phyloP scores from a whole-genome alignment of 2,888 invertebrate genomes.

The Spodoptera littoralis region DNA sequence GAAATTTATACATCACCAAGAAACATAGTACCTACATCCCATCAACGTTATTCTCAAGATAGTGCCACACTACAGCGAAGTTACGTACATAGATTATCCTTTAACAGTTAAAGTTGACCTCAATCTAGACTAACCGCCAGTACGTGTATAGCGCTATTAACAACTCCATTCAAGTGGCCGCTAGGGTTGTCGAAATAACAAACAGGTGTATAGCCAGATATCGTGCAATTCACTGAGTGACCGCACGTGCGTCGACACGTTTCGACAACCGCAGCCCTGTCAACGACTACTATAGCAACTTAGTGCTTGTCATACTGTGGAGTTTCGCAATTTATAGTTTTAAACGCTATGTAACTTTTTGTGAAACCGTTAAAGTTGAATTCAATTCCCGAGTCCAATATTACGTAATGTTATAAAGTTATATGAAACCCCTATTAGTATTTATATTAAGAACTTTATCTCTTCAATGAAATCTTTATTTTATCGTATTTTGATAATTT shows the following conservation, averaged over 20 bases:
- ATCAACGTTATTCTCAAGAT: no score
- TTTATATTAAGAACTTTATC: no score
- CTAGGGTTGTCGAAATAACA: slow-evolving; percentile 49
- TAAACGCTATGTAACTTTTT: background rate
- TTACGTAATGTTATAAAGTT: no score
- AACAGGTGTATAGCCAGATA: slow-evolving; percentile 34
- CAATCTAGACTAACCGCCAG: slow-evolving; percentile 35
- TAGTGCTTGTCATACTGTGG: background rate
- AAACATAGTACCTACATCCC: no score
- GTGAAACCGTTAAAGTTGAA: no score
- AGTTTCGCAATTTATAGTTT: slow-evolving; percentile 1
- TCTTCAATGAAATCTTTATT: no score
- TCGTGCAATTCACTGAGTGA: slow-evolving; percentile 16
- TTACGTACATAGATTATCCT: slow-evolving; percentile 5
- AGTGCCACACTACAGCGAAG: slow-evolving; percentile 5
- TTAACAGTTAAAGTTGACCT: slow-evolving; percentile 26
- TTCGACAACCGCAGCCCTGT: slow-evolving; percentile 43
- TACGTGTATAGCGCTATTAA: slow-evolving; percentile 42
- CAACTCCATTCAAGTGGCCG: slow-evolving; percentile 35
- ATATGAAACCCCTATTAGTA: no score
- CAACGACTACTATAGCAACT: slow-evolving; percentile 17
- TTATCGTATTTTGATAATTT: no score
- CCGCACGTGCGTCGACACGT: slow-evolving; percentile 34
- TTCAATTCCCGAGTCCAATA: no score
- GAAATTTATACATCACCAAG: no score